These are phyloP conservation scores for Podargus strigoides DNA, from an alignment of 2,797 vertebrate species.

Conservation along the genomic window DNA sequence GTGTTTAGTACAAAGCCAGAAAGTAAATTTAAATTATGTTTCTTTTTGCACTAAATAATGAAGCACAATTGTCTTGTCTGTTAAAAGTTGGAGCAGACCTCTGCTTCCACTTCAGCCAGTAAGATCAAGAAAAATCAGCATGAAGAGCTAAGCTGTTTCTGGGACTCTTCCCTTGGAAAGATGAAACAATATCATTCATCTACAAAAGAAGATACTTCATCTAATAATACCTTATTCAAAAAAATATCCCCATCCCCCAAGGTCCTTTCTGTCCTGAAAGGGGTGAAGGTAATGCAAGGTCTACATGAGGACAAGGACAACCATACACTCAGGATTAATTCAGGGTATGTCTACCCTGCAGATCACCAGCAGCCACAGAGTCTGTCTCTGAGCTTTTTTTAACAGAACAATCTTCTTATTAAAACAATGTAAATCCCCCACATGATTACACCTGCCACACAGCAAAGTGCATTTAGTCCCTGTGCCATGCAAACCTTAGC, in stretches of 20 bases:
- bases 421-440: background rate
- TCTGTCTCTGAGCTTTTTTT: background rate
- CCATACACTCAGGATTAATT: background rate
- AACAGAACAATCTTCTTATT: background rate
- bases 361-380: background rate
- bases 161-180: background rate
- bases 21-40: background rate
- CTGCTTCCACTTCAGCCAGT: background rate
- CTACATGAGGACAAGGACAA: background rate
- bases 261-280: background rate
- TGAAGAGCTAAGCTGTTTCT: background rate
- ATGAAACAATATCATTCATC: background rate
- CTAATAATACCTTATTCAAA: background rate
- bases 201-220: background rate
- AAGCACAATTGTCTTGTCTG: background rate
- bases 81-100: background rate
- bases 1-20: background rate
- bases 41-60: background rate
- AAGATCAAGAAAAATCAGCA: background rate
- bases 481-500: background rate
- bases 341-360: background rate
- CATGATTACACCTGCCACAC: fast-evolving
- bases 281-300: background rate
- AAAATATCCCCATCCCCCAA: background rate
- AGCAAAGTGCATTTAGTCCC: background rate